A percentile compares a stretch with the other conserved stretches of the same genome.
Conservation (phyloP, 2,797 vertebrate species). For the Sebastes alutus region DNA sequence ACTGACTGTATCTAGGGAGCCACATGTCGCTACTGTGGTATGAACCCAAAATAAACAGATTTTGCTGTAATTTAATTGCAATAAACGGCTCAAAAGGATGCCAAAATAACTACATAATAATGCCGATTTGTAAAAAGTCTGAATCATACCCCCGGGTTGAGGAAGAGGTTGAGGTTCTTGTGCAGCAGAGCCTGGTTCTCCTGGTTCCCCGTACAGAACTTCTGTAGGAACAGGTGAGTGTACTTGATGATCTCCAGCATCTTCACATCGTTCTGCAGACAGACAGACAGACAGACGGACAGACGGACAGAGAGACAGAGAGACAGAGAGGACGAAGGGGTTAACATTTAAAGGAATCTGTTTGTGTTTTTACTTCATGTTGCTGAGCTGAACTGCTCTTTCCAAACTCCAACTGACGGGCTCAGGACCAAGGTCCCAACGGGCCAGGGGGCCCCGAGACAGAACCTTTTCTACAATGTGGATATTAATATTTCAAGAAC, state of each 20-base stretch:
- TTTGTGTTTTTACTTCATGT: background rate
- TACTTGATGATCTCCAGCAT: constrained; percentile 96
- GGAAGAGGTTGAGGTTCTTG: constrained; percentile 94
- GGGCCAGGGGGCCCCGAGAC: background rate
- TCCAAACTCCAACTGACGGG: background rate
- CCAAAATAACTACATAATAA: too few relatives aligned
- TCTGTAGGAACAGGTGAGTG: constrained; percentile 97
- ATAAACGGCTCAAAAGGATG: too few relatives aligned
- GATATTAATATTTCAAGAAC: background rate
- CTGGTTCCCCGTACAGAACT: constrained; percentile 94
- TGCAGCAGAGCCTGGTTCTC: constrained; percentile 95
- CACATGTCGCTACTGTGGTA: too few relatives aligned
- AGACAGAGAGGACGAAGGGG: background rate
- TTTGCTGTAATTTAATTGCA: too few relatives aligned
- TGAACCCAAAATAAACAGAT: too few relatives aligned
- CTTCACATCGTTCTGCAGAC: constrained; percentile 89
- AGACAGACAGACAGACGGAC: background rate
- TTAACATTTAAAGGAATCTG: background rate
- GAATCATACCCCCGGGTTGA: constrained; percentile 86
- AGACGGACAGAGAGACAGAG: background rate
- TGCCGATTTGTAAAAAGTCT: too few relatives aligned
- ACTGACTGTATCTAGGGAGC: too few relatives aligned
- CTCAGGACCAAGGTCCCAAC: background rate
- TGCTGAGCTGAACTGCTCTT: background rate
- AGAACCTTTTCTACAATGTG: background rate